Evolutionary conservation across 2,797 vertebrate species (phyloP).

Genomic region (Holocentrus rufus): DNA sequence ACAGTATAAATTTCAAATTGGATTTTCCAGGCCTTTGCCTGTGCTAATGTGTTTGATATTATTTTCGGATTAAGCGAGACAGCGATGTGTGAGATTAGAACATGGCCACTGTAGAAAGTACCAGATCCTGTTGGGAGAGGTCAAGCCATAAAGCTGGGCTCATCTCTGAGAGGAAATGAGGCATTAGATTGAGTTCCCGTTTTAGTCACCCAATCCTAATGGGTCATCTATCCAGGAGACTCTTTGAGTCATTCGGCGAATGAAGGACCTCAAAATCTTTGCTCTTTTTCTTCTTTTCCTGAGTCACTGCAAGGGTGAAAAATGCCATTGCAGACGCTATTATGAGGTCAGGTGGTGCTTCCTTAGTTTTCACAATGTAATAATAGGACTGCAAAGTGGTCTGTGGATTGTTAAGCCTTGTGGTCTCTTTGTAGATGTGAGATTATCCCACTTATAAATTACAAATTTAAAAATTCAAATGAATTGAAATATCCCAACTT

Average conservation of each 20-base stretch:
- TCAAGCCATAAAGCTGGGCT: conserved; percentile 72
- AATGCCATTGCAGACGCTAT: conserved; percentile 23
- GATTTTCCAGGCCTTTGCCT: conserved; percentile 77
- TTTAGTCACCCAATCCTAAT: conserved; percentile 78
- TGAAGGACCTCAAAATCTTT: conserved; percentile 44
- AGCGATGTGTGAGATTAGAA: conserved; percentile 78
- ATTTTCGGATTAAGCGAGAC: conserved; percentile 77
- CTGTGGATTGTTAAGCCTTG: not conserved
- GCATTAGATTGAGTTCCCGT: conserved; percentile 79
- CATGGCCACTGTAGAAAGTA: conserved; percentile 45
- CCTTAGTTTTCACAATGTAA: conserved; percentile 9
- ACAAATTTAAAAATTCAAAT: too few species aligned
- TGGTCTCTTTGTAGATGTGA: conserved; percentile 21
- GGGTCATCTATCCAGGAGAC: conserved; percentile 72
- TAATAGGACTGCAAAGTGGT: not conserved
- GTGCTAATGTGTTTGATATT: conserved; percentile 77
- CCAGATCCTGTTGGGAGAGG: conserved; percentile 63
- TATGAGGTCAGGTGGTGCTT: conserved; percentile 1
- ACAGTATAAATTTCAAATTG: conserved; percentile 73
- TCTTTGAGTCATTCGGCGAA: conserved; percentile 49
- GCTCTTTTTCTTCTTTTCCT: conserved; percentile 19
- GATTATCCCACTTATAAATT: not conserved
- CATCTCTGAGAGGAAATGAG: conserved; percentile 80
- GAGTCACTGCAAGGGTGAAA: conserved; percentile 15
- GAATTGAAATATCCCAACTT: too few species aligned